A percentile compares a stretch with the other conserved stretches of the same genome.
Conservation (phyloP, 2,888 invertebrate species). For the Trilocha varians region DNA sequence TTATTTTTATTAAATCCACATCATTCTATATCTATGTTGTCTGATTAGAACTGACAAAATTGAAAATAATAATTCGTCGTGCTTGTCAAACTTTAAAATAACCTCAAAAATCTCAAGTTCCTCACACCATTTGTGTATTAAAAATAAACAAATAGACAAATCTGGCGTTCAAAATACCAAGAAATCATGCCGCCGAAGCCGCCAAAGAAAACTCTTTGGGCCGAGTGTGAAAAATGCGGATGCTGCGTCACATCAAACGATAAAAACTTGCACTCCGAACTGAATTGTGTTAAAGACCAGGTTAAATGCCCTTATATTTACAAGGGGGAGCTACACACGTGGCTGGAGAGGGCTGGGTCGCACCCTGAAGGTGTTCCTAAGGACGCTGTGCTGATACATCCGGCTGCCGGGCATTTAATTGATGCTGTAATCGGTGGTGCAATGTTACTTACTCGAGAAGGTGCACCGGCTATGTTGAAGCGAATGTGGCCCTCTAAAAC, state of each 20-base stretch:
- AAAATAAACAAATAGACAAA: background rate
- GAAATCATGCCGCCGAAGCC: constrained; percentile 52
- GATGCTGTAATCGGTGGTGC: constrained; percentile 57
- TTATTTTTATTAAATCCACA: no score
- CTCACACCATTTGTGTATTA: no score
- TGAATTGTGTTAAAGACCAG: constrained; percentile 65
- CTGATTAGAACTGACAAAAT: no score
- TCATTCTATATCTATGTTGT: no score
- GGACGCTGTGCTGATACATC: constrained; percentile 54
- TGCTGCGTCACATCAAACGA: constrained; percentile 74
- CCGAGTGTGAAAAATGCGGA: constrained; percentile 76
- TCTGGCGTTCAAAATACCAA: background rate
- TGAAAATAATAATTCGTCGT: no score
- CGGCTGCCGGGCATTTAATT: constrained; percentile 48
- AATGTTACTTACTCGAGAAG: constrained; percentile 42
- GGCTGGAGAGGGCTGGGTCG: constrained; percentile 47
- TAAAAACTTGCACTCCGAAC: constrained; percentile 63
- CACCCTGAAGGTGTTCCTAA: constrained; percentile 49
- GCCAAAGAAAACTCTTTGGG: constrained; percentile 73
- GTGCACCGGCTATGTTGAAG: constrained; percentile 48
- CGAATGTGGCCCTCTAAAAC: constrained; percentile 65
- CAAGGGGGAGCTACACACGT: constrained; percentile 38
- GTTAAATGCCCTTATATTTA: constrained; percentile 59
- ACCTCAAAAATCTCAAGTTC: no score
- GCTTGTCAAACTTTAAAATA: no score